Base-by-base conservation (phyloP, 2,888 invertebrate species). In the Lasioglossum calceatum region DNA sequence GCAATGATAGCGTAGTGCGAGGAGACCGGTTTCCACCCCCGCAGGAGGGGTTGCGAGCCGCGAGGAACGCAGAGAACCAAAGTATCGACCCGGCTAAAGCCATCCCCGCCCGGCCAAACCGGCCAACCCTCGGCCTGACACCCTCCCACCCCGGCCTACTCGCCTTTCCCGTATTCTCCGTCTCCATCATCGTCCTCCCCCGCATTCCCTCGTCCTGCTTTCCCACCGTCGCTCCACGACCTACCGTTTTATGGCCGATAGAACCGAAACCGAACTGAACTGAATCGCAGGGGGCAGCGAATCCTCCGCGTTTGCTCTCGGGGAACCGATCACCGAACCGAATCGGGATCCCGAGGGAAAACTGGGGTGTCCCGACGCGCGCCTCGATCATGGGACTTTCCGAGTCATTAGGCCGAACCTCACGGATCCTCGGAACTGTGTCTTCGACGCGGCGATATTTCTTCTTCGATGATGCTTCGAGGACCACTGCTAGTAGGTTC, bases 31-130 rank as follows among this genome's bases (percentile, higher is more conserved):
- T 61, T 76, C 84, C 54, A 85, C 75, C 77, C 72, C 77, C 72
- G 64, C 61, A 72, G 36, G 71, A 39, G 32, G 76, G 72, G 86
- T 54, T 61, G 27, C 61, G 36, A 70, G 73, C 47, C 74, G 44
- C 42, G 79, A 70, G 87, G 70, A 79, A 83, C 72, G 75, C 71
- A 67, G 74, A 70, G 83, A 83, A 81, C 75, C 78, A 75, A 88
- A 88, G 90, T 91, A 91, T 91, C 91, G 91, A 91, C 90, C 91
- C 84, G 39, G 90, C 85, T 85, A 91, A 91, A 91, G 91, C 89
- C 89, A 87, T 87, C 87, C 91, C 87, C 90, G 86, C 86, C 89
- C 86, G 89, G 86, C 79, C 87, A 86, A 86, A 89, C 85, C 90
- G 87, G 81, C 91, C 91, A 89, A 90, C 87, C 89, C 87, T 77